Evolutionary conservation across 2,113 vertebrate species (phyloP).

Genomic region (Choloepus hoffmanni): DNA sequence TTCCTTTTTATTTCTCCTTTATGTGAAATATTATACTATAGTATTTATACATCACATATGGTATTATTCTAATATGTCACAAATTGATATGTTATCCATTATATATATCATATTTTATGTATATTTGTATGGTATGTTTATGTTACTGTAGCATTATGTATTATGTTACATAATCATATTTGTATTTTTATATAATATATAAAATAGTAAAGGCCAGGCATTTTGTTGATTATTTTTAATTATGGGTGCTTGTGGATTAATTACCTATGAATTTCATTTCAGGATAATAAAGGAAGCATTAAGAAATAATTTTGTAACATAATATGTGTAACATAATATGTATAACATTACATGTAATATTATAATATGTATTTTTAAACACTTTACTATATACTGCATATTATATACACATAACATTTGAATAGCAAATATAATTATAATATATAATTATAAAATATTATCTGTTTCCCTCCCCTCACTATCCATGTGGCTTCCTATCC

Average conservation of each 20-base stretch:
- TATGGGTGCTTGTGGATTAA: slow-evolving; percentile 18
- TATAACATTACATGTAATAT: not conserved
- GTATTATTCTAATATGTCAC: not conserved
- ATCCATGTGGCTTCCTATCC: slow-evolving; percentile 27
- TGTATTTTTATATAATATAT: slow-evolving; percentile 50
- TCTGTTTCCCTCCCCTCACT: not conserved
- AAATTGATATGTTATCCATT: not conserved
- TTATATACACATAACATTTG: slow-evolving; percentile 10
- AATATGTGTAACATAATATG: not conserved
- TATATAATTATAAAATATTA: slow-evolving; percentile 37
- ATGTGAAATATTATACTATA: slow-evolving; percentile 25
- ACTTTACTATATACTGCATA: not conserved
- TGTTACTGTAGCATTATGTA: not conserved
- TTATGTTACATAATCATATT: not conserved
- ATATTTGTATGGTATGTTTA: not conserved
- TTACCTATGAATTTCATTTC: slow-evolving; percentile 59
- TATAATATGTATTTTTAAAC: slow-evolving; percentile 17
- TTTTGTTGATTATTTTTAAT: slow-evolving; percentile 66
- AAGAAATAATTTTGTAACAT: slow-evolving; percentile 40
- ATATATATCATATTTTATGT: slow-evolving; percentile 10
- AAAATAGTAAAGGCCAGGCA: slow-evolving; percentile 43
- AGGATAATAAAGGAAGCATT: slow-evolving; percentile 54
- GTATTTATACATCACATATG: slow-evolving; percentile 10
- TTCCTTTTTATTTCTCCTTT: slow-evolving; percentile 57
- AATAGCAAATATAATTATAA: slow-evolving; percentile 23